Evolutionary conservation across 2,888 invertebrate species (phyloP), one percentile per base, ranked within the genome.

Genomic region (Eilema griseolum): DNA sequence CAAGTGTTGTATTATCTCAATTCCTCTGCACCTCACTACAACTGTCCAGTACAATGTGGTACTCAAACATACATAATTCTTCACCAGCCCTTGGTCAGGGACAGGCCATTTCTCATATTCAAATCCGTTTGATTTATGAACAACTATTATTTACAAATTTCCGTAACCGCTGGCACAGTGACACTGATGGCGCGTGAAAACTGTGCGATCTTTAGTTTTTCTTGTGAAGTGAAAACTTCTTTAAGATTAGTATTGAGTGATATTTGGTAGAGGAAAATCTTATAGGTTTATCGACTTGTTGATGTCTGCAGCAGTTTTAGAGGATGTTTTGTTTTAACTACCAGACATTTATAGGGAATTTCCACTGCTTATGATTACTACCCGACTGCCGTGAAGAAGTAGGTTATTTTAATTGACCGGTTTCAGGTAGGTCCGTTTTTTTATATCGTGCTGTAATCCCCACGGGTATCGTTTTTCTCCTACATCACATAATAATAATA

Each of bases 71-170:
- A n/a, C n/a, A 33, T 33, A 23, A 61, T 24, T 61, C 23, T 33
- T 61, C 23, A 60, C 28, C 28, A 37, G 23, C 31, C 46, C 57
- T 56, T 46, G 67, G 71, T 63, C 61, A 59, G 52, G 64, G 69
- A 68, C 74, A 59, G 69, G 59, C 57, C 59, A 76, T 82, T 70
- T 74, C 74, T 77, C 72, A 80, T 60, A 82, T 80, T 74, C 77
- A 82, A 79, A 79, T 71, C 70, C 70, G 33, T 76, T 74, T 80
- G 82, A 80, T 80, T 80, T 82, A 77, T 82, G 80, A 52, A 20
- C 7, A 62, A 72, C 57, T 67, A 70, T 52, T 77, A 80, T 70
- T 70, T 79, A 74, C 62, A 69, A 8, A 57, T 57, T 41, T 24
- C 26, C n/a, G 56, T 41, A 63, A 23, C 41, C 12, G 67, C 57